A percentile compares a stretch with the other conserved stretches of the same genome.
Conservation (phyloP, 2,797 vertebrate genomes). For the Cossypha caffra region DNA sequence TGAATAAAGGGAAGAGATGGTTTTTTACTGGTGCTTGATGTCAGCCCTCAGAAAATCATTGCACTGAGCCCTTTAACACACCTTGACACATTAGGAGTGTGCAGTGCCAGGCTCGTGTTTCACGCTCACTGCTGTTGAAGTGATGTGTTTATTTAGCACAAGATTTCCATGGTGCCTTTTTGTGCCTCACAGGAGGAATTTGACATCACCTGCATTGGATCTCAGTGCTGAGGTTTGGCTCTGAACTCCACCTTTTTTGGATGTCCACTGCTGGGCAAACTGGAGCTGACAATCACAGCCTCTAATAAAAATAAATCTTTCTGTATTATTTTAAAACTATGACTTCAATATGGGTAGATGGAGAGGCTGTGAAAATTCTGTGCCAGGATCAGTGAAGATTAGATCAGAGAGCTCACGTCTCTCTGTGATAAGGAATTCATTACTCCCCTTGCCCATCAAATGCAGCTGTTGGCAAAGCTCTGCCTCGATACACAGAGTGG, state of each 20-base stretch:
- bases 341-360: not conserved
- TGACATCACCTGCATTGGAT: not conserved
- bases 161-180: not conserved
- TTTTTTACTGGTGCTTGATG: not conserved
- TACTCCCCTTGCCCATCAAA: slow-evolving; percentile 35
- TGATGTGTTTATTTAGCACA: not conserved
- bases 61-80: not conserved
- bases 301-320: slow-evolving; percentile 19
- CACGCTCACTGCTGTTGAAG: not conserved
- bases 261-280: not conserved
- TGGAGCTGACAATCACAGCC: not conserved
- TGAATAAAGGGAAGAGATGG: not conserved
- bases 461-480: not conserved
- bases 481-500: rapidly evolving
- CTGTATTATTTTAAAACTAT: slow-evolving; percentile 3
- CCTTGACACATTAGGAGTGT: not conserved
- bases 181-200: not conserved
- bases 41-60: not conserved
- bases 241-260: not conserved
- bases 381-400: slow-evolving; percentile 19
- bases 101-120: not conserved
- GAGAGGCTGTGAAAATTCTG: slow-evolving; percentile 15
- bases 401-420: not conserved
- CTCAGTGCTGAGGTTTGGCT: not conserved
- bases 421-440: slow-evolving; percentile 31